Evolutionary conservation across 2,113 vertebrate genomes (phyloP), one percentile per base, ranked within the genome.

Genomic region (Marcusenius ussheri): DNA sequence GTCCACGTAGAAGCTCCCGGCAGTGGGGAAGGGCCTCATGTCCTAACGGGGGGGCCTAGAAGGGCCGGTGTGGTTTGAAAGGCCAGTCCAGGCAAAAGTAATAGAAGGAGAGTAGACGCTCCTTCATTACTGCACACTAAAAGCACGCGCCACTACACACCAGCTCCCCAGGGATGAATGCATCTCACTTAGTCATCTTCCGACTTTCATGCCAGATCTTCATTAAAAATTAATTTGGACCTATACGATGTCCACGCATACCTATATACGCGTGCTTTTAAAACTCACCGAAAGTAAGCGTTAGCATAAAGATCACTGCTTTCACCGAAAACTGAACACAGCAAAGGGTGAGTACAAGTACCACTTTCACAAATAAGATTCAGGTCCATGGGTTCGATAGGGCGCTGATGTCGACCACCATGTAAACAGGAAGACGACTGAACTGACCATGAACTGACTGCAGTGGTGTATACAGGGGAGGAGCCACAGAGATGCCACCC

Each of bases 31-130:
- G 70, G 31, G 15, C 35, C 15, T 42, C 74, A 58, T 31, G 88
- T 17, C 91, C 93, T 94, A 94, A 94, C 92, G 87, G 92, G 91
- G 27, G 3, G 27, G 1, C 62, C 88, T 62, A 51, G 83, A 88
- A 49, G 35, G 58, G 31, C 19, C 17, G 31, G 42, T 45, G 46
- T 24, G 84, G 47, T 62, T 89, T 88, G 51, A 84, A 42, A 87
- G 53, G 53, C 88, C 15, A 49, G n/a, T 47, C 24, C 21, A 46
- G 39, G 89, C 70, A 39, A 45, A 84, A 90, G 35, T n/a, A 49
- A 91, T 83, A 84, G 80, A 94, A 89, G 90, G 87, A 90, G 90
- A 91, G 91, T 46, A 77, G 39, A 91, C 56, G 2, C 84, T 51
- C 50, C 13, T 80, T 42, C 74, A 70, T 70, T 31, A 70, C 19